phyloP scores from a whole-genome alignment of 2,888 invertebrate genomes.

The Aphrophora alni region DNA sequence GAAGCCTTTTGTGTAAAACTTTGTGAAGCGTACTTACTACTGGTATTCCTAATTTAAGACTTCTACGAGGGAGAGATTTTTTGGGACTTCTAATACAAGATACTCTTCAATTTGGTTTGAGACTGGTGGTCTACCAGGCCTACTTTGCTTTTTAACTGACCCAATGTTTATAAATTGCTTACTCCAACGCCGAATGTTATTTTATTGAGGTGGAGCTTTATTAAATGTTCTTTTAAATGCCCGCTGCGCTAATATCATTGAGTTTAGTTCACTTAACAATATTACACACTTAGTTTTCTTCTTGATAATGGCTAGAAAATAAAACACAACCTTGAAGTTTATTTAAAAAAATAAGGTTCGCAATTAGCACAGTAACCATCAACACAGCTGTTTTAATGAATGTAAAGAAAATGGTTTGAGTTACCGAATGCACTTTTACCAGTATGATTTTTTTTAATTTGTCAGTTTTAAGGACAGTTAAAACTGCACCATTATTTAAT shows the following conservation, averaged over 20 bases:
- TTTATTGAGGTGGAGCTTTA: slow-evolving; percentile 31
- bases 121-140: slow-evolving; percentile 26
- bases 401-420: no score
- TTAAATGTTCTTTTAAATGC: slow-evolving; percentile 24
- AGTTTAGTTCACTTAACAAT: slow-evolving; percentile 27
- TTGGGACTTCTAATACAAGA: no score
- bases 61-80: no score
- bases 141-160: slow-evolving; percentile 30
- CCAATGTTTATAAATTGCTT: slow-evolving; percentile 33
- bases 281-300: slow-evolving; percentile 34
- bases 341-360: not conserved
- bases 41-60: no score
- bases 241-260: slow-evolving; percentile 22
- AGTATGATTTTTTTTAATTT: no score
- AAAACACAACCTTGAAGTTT: slow-evolving; percentile 22
- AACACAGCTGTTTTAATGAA: no score
- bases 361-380: no score
- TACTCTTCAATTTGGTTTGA: slow-evolving; percentile 9
- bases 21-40: no score
- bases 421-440: no score
- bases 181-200: slow-evolving; percentile 24
- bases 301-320: slow-evolving; percentile 18
- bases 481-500: no score
- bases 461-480: no score
- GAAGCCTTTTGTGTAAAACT: no score